A percentile compares a stretch with the other conserved stretches of the same genome.
Evolutionary conservation across 2,888 invertebrate species (phyloP).

Genomic region (Pyrochroa serraticornis): DNA sequence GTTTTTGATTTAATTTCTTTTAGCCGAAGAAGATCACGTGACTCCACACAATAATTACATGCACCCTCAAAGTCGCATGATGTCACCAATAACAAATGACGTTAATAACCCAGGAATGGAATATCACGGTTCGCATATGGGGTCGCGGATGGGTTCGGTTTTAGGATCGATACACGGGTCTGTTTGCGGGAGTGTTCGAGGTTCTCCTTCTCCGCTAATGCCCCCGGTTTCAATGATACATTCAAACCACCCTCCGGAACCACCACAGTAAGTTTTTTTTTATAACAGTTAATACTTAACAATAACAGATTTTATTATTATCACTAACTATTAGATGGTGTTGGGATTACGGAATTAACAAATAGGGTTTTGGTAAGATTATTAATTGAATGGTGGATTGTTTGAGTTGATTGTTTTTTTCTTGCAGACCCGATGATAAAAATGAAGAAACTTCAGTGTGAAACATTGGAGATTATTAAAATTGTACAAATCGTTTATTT

Average conservation of each 20-base stretch:
- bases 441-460: slow-evolving; percentile 55
- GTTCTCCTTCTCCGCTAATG: slow-evolving; percentile 56
- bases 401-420: slow-evolving; percentile 24
- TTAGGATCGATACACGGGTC: slow-evolving; percentile 55
- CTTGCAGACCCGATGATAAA: slow-evolving; percentile 49
- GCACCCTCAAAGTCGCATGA: slow-evolving; percentile 49
- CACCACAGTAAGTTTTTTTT: slow-evolving; percentile 51
- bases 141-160: slow-evolving; percentile 54
- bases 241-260: slow-evolving; percentile 49
- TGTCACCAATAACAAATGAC: slow-evolving; percentile 59
- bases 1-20: slow-evolving; percentile 44
- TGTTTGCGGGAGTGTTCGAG: slow-evolving; percentile 53
- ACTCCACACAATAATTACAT: slow-evolving; percentile 49
- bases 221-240: slow-evolving; percentile 55
- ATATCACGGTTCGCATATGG: slow-evolving; percentile 51
- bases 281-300: not conserved
- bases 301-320: slow-evolving; percentile 11
- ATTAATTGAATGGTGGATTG: slow-evolving; percentile 12
- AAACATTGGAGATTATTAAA: slow-evolving; percentile 24
- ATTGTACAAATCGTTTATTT: slow-evolving; percentile 39
- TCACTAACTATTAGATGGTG: slow-evolving; percentile 52
- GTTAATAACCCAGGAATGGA: slow-evolving; percentile 62
- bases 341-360: slow-evolving; percentile 57
- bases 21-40: slow-evolving; percentile 79
- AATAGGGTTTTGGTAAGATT: slow-evolving; percentile 39